A percentile compares a stretch with the other conserved stretches of the same genome.
These are phyloP conservation scores for Mormyrops attenuatus DNA, from an alignment of 2,797 vertebrate genomes.

Conservation along the genomic window DNA sequence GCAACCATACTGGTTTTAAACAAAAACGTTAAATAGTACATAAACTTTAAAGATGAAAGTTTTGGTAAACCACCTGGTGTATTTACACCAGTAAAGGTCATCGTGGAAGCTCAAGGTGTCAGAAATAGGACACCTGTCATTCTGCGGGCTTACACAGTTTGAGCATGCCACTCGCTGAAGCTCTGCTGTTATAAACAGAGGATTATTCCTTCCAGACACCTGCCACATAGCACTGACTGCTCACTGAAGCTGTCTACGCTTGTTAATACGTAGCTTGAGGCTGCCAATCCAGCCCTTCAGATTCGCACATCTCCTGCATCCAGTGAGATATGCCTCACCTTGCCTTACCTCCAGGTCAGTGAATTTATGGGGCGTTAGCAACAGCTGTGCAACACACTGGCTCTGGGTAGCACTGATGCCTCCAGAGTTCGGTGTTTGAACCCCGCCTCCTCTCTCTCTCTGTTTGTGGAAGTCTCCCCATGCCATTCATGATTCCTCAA, in stretches of 20 bases:
- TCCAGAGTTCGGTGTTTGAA: not conserved
- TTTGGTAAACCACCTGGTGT: not conserved
- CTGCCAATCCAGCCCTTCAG: not conserved
- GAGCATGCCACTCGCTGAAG: slow-evolving; percentile 29
- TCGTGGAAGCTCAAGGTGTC: not conserved
- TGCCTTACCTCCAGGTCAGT: not conserved
- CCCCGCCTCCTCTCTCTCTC: not conserved
- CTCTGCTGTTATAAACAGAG: slow-evolving; percentile 39
- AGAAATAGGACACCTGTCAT: not conserved
- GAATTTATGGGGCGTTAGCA: not conserved
- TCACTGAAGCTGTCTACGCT: slow-evolving; percentile 26
- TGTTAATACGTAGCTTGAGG: not conserved
- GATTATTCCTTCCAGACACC: slow-evolving; percentile 24
- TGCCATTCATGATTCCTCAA: too few relatives aligned
- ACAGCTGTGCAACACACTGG: not conserved
- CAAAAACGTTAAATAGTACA: not conserved
- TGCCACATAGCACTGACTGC: slow-evolving; percentile 37
- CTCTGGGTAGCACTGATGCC: not conserved
- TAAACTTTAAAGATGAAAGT: not conserved
- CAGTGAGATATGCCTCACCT: not conserved
- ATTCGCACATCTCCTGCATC: not conserved
- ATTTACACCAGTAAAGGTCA: not conserved
- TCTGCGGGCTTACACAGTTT: slow-evolving; percentile 13
- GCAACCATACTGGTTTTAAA: not conserved
- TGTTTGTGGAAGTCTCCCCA: too few relatives aligned